phyloP scores from a whole-genome alignment of 2,113 vertebrate genomes.

The Podilymbus podiceps region DNA sequence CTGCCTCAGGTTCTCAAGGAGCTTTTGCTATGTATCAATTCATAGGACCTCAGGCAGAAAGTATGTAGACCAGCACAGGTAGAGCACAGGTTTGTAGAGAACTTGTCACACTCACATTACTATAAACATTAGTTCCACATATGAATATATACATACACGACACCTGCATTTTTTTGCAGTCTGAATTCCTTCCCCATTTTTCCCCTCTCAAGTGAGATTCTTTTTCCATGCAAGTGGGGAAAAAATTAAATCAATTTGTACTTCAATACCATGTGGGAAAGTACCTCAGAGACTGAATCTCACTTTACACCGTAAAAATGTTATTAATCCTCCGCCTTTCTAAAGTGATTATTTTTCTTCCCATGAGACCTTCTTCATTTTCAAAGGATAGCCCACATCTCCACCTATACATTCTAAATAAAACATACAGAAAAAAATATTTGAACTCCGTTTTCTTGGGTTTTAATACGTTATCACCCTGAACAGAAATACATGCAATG shows the following conservation, averaged over 20 bases:
- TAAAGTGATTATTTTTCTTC: background rate
- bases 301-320: background rate
- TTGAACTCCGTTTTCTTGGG: background rate
- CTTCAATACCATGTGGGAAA: background rate
- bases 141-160: background rate
- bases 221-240: background rate
- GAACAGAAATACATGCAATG: background rate
- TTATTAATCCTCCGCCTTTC: background rate
- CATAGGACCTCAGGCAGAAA: background rate
- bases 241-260: background rate
- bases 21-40: background rate
- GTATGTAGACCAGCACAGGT: fast-evolving
- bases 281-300: background rate
- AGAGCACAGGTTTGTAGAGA: background rate
- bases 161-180: background rate
- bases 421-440: background rate
- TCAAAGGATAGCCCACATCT: background rate
- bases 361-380: background rate
- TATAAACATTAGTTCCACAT: background rate
- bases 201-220: background rate
- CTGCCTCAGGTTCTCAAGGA: background rate
- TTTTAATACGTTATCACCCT: background rate
- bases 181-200: background rate
- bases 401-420: background rate
- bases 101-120: background rate